phyloP scores from a whole-genome alignment of 2,888 invertebrate species.

The Eupithecia vulgata region DNA sequence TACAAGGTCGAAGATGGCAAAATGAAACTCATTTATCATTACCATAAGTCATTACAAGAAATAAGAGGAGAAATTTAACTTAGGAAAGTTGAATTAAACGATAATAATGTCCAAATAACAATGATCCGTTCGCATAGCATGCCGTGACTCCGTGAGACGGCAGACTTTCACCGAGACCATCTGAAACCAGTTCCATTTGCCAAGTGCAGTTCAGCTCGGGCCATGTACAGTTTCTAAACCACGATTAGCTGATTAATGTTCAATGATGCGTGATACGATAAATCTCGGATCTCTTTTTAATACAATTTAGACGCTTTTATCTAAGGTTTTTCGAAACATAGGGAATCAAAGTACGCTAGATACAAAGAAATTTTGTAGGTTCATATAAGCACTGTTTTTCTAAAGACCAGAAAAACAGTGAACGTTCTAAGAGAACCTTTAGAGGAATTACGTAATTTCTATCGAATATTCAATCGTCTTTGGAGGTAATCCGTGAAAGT shows the following conservation, averaged over 20 bases:
- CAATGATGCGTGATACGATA: slow-evolving; percentile 7
- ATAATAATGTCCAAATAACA: slow-evolving; percentile 39
- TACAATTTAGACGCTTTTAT: background rate
- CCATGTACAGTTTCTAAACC: slow-evolving; percentile 31
- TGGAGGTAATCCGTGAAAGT: background rate
- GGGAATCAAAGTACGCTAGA: background rate
- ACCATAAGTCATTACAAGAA: background rate
- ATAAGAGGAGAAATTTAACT: slow-evolving; percentile 10
- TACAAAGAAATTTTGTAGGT: too few relatives aligned
- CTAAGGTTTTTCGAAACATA: background rate
- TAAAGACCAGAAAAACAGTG: too few relatives aligned
- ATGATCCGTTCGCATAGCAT: slow-evolving; percentile 35
- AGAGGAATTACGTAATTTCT: background rate
- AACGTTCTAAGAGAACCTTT: background rate
- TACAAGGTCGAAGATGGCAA: background rate
- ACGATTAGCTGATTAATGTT: slow-evolving; percentile 8
- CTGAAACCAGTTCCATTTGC: slow-evolving; percentile 52
- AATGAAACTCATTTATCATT: background rate
- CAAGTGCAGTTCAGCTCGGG: slow-evolving; percentile 34
- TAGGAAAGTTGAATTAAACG: slow-evolving; percentile 28
- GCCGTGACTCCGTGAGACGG: slow-evolving; percentile 40
- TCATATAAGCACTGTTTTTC: too few relatives aligned
- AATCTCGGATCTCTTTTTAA: background rate
- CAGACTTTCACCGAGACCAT: slow-evolving; percentile 50
- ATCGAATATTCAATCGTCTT: background rate